phyloP scores from a whole-genome alignment of 2,113 vertebrate genomes.

The Xenopus tropicalis region UCB_Xtro_10.0 CM004446.2:134798501-134799000 shows the following conservation, averaged over 20 bases:
- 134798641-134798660: not conserved
- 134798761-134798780: not conserved
- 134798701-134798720: not conserved
- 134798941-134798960: not conserved
- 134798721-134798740: not conserved
- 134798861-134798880: not conserved
- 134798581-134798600: too few relatives aligned
- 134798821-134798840: not conserved
- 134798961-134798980: conserved; percentile 9
- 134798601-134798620: too few relatives aligned
- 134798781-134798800: not conserved
- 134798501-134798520: too few relatives aligned
- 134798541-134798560: too few relatives aligned
- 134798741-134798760: not conserved
- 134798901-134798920: not conserved
- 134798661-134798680: not conserved
- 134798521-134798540: too few relatives aligned
- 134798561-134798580: too few relatives aligned
- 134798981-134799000: not conserved
- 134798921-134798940: conserved; percentile 16
- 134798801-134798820: conserved; percentile 6
- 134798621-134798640: too few relatives aligned
- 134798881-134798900: not conserved
- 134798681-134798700: not conserved
- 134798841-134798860: conserved; percentile 2